phyloP scores from a whole-genome alignment of 2,888 invertebrate species.

The Microplitis manilae region DNA sequence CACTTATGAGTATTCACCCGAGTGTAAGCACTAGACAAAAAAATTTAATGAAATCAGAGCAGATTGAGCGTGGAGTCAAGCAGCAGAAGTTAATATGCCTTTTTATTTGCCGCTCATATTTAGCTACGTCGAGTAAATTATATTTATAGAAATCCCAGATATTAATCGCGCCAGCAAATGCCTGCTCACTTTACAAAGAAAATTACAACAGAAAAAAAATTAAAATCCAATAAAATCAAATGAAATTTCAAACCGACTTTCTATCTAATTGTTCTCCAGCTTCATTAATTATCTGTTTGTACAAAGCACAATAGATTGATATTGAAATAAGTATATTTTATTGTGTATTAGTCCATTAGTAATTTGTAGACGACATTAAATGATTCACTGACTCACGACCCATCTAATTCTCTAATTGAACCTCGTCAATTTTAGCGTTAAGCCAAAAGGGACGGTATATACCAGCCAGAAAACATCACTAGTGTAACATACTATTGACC shows the following conservation, averaged over 20 bases:
- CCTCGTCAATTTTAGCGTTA: constrained; percentile 61
- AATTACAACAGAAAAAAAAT: neutral
- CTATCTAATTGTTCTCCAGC: neutral
- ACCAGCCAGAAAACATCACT: neutral
- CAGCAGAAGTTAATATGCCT: constrained; percentile 27
- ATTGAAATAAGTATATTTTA: neutral
- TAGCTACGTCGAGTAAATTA: constrained; percentile 37
- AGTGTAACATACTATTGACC: constrained; percentile 21
- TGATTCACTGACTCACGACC: constrained; percentile 46
- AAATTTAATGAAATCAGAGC: constrained; percentile 34
- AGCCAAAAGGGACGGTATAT: constrained; percentile 32
- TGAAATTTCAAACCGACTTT: no score
- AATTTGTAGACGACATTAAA: constrained; percentile 22
- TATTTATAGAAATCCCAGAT: constrained; percentile 42
- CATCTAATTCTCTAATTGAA: constrained; percentile 57
- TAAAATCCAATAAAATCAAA: no score
- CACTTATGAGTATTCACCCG: constrained; percentile 1
- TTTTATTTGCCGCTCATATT: constrained; percentile 41
- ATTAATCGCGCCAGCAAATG: constrained; percentile 26
- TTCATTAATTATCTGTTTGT: neutral
- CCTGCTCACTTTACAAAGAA: constrained; percentile 11
- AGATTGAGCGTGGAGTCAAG: constrained; percentile 34
- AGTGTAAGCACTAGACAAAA: constrained; percentile 18
- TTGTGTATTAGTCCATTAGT: neutral
- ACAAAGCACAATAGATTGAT: no score